Base-by-base conservation (phyloP, 2,797 vertebrate species). In the Oreochromis mossambicus region DNA sequence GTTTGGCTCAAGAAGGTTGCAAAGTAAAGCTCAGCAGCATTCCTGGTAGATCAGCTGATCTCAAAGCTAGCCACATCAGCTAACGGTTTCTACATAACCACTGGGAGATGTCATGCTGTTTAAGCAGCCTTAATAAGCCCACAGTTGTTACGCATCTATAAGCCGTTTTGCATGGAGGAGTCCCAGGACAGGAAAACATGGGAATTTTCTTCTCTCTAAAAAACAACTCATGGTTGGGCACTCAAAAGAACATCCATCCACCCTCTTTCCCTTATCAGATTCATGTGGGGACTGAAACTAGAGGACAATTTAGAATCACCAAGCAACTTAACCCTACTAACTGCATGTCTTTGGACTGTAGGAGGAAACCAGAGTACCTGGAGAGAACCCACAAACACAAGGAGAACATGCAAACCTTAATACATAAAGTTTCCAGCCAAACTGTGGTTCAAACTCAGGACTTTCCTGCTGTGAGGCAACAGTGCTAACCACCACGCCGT, bases 401-500 rank as follows among this genome's bases (percentile, higher is more conserved):
- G 29, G 29, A 61, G 56, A 11, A 61, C 9, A 0, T 36, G 17
- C 58, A 61, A 61, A 5, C 58, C 32, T 61, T 32, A 17, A 61
- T 9, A n/a, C 32, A 34, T 34, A 34, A 2, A 36, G 56, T 36
- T 9, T 0, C 6, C 32, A 61, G 32, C 56, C 5, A 0, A 61
- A 0, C 15, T 32, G 26, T 58, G 55, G 26, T 8, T 0, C 29
- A 34, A 61, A 61, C 29, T 61, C 29, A 34, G 5, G 56, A 61
- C 29, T 15, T 34, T 34, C 29, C 0, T 61, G 32, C 32, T n/a
- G 32, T 3, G 58, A 61, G 0, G 17, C 17, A 36, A 36, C 58
- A 63, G 10, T 63, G 32, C 6, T 0, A 63, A 63, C 32, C 10
- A 5, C 10, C 32, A 61, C 15, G 0, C 26, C 4, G 4, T 21